Evolutionary conservation across 1,140 invertebrate species (phyloP), one percentile per base, ranked within the genome.

Genomic region (Trypoxylus dichotomus): DNA sequence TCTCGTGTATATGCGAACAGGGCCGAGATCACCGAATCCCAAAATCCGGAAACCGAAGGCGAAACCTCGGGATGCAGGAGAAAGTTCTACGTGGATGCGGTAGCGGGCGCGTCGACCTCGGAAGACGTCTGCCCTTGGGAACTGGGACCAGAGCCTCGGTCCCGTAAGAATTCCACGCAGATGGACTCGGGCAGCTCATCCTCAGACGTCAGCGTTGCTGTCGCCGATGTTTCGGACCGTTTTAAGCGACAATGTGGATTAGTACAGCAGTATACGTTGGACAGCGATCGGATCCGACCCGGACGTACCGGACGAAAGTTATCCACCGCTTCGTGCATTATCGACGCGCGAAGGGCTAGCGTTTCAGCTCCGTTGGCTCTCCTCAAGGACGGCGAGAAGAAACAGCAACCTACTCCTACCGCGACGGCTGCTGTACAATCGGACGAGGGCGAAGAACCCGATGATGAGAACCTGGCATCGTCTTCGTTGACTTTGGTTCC

Each of bases 71-170:
- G 21, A 47, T 84, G 85, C 78, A 81, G 84, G 78, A 86, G 84
- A 79, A 86, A 86, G 78, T 83, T 84, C 3, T 84, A 80, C 75
- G 83, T 84, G 54, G 84, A 82, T 75, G 85, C 86, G 76, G 86
- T 88, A 81, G 85, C 84, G 7, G 84, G 79, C 15, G 81, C 82
- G 81, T 89, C 86, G 79, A 89, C 87, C 81, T 88, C 87, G 81
- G 89, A 91, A 85, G 90, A 92, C 79, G 90, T 93, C 2, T 93
- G 92, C 82, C 92, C 92, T 13, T 93, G 92, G 92, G 92, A 93
- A 80, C 81, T 86, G 80, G 80, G 80, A 68, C 77, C 47, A 78
- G n/a, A 76, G 71, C 81, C 82, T 1, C 77, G 83, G 47, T 89
- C 89, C 7, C 85, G 89, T 0, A 90, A 90, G 79, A 91, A 90